Conservation (phyloP, 1,140 invertebrate genomes). For the Aporrectodea caliginosa region DNA sequence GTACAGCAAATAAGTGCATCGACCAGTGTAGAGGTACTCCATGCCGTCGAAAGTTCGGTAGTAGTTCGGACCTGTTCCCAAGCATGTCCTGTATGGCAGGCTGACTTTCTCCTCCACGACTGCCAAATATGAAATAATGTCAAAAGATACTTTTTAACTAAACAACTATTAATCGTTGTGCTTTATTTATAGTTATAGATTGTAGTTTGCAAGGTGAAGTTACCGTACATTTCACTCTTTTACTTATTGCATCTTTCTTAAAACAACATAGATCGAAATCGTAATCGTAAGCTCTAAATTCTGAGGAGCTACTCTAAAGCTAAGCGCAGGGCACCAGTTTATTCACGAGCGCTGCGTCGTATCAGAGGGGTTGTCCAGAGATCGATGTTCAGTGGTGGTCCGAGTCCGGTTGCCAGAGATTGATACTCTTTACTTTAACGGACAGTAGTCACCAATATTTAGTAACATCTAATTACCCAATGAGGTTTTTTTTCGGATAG, state of each 20-base stretch:
- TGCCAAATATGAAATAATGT: background rate
- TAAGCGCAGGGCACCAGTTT: too few relatives aligned
- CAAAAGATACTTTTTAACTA: background rate
- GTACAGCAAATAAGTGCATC: slow-evolving; percentile 5
- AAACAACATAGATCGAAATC: background rate
- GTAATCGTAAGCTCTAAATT: too few relatives aligned
- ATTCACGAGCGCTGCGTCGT: background rate
- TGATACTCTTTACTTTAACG: too few relatives aligned
- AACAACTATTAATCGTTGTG: background rate
- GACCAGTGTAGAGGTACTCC: slow-evolving; percentile 17
- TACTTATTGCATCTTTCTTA: background rate
- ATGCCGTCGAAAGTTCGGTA: slow-evolving; percentile 22
- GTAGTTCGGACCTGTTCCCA: slow-evolving; percentile 6
- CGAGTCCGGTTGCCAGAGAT: too few relatives aligned
- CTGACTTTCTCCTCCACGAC: slow-evolving; percentile 33
- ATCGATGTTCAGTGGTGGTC: too few relatives aligned
- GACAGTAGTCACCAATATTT: too few relatives aligned
- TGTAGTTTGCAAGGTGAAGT: background rate
- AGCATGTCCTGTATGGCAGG: slow-evolving; percentile 26
- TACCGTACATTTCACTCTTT: background rate
- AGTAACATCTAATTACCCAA: too few relatives aligned
- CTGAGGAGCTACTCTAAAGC: too few relatives aligned
- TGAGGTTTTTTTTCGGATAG: too few relatives aligned
- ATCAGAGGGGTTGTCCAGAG: too few relatives aligned
- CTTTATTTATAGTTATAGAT: background rate